Evolutionary conservation across 2,797 vertebrate species (phyloP).

Genomic region (Sparus aurata): DNA sequence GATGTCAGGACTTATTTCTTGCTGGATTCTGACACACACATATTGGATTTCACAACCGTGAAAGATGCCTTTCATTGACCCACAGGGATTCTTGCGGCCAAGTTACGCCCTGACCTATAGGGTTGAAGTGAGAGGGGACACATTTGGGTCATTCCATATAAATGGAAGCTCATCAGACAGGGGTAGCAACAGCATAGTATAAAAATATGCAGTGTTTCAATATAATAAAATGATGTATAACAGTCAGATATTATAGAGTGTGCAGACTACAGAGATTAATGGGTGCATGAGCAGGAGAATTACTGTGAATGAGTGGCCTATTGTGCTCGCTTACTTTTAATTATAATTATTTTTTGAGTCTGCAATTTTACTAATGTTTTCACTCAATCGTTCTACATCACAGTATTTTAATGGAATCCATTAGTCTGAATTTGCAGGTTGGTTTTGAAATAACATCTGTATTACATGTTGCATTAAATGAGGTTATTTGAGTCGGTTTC

Average conservation of each 20-base stretch:
- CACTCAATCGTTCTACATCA: conserved; percentile 1
- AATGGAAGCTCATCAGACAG: neutral
- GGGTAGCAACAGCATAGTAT: neutral
- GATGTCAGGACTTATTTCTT: conserved; percentile 64
- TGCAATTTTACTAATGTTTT: conserved; percentile 21
- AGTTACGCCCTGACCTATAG: conserved; percentile 15
- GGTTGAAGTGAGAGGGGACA: neutral
- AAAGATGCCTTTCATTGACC: conserved; percentile 57
- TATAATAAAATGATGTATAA: neutral
- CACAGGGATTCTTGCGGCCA: conserved; percentile 13
- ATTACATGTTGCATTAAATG: neutral
- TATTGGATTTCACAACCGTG: conserved; percentile 60
- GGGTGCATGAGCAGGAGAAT: neutral
- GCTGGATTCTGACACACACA: conserved; percentile 55
- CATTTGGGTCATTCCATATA: conserved; percentile 1
- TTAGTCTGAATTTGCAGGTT: conserved; percentile 16
- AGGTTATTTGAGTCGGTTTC: neutral
- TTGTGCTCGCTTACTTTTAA: neutral
- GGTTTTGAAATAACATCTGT: neutral
- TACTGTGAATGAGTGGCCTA: neutral
- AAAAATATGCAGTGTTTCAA: neutral
- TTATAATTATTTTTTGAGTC: neutral
- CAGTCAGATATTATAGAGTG: neutral
- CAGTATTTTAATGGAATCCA: conserved; percentile 16
- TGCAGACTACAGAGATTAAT: conserved; percentile 11